Base-by-base conservation (phyloP, 2,888 invertebrate species). In the Volucella inanis region DNA sequence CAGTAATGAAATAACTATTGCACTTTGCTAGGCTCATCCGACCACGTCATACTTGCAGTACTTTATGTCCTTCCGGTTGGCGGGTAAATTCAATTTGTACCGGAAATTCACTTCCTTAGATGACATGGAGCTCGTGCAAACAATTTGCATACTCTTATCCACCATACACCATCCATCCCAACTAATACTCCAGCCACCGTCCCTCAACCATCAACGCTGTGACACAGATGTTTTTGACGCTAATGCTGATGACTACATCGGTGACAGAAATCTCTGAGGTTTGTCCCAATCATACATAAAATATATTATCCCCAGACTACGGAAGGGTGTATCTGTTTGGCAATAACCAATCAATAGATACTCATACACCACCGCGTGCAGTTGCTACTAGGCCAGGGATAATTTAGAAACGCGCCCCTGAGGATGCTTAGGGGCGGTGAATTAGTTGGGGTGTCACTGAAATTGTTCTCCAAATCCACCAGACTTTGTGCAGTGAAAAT, bases 91-190 rank as follows among this genome's bases (percentile, higher is more conserved):
- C 59, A 76, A 82, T 81, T 59, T 68, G 54, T 54, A 31, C 61
- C 65, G 76, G 70, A 82, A 82, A 71, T 54, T 82, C 81, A 76
- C 52, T 82, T 65, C 43, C 59, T 65, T 49, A 65, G 52, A 59
- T 71, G 76, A 65, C 64, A 76, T 80, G 49, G 38, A 68, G 15
- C 62, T 11, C 15, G 41, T 57, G 55, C 31, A 75, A 61, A 50
- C 41, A 55, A 62, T 80, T 68, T 68, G 61, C 74, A 71, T 52
- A 11, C 38, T 11, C 50, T 8, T 22, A 39, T 39, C 0, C 55
- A 31, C 1, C 14, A 9, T 10, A 22, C 41, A 12, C 9, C 22
- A 10, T 1, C 9, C 62, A 47, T 22, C 4, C 22, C 22, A 1
- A 18, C 1, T 22, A 22, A 3, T 22, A 22, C 18, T 22, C 2